Evolutionary conservation across 2,888 invertebrate genomes (phyloP).

Genomic region (Chirona hameri): DNA sequence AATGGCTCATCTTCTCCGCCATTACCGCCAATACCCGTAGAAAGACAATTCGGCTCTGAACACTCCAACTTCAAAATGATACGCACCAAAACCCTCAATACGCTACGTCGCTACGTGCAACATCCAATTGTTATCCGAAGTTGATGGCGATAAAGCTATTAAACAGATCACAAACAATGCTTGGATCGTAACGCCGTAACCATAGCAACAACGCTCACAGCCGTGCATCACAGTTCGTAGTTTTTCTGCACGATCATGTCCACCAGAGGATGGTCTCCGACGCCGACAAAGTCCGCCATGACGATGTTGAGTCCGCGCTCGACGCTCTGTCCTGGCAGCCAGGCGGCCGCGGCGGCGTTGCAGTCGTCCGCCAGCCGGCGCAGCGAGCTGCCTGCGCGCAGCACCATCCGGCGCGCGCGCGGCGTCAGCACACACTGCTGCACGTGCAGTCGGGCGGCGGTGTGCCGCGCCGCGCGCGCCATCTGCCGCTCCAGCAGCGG

Average conservation of each 20-base stretch:
- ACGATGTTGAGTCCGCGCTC: slow-evolving; percentile 9
- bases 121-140: too few species aligned
- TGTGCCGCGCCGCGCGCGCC: not conserved
- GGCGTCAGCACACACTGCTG: slow-evolving; percentile 13
- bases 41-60: too few species aligned
- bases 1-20: too few species aligned
- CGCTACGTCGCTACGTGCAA: too few species aligned
- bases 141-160: too few species aligned
- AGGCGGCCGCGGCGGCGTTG: not conserved
- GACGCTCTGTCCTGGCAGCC: not conserved
- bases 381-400: not conserved
- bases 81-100: too few species aligned
- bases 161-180: too few species aligned
- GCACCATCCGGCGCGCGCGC: not conserved
- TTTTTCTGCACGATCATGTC: not conserved
- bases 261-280: not conserved
- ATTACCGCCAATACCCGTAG: too few species aligned
- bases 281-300: not conserved
- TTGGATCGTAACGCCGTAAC: too few species aligned
- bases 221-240: not conserved
- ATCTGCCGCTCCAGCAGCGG: slow-evolving; percentile 4
- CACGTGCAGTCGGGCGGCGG: slow-evolving; percentile 13
- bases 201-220: too few species aligned
- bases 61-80: too few species aligned
- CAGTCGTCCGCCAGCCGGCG: not conserved